Base-by-base conservation (phyloP, 2,888 invertebrate species). In the Ophion costatus region DNA sequence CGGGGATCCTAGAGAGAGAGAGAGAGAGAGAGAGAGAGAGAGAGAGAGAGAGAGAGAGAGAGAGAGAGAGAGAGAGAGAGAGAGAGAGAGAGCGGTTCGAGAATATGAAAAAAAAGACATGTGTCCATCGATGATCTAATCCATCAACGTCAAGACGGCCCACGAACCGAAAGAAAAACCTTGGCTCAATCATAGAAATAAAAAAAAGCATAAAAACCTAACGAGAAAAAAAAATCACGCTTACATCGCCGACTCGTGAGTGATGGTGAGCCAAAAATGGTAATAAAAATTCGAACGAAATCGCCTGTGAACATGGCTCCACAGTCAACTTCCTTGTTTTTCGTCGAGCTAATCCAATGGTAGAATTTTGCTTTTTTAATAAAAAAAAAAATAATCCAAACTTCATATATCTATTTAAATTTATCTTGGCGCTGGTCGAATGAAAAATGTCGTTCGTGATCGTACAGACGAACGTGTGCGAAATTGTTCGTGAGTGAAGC, bases 121-220 rank as follows among this genome's bases (percentile, higher is more conserved):
- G 67, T 77, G 42, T 67, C 66, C 67, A 77, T 77, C 67, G 67
- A 77, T 77, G 77, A 77, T 77, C 67, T 69, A 77, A 67, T 77
- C 77, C 67, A 59, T 77, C 77, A 77, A 77, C 24, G 67, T 77
- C 67, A 67, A 33, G 20, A 57, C 77, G 24, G 67, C 66, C 77
- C 67, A 77, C 77, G 59, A 66, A 66, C 22, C 29, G 11, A 38
- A 56, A 22, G n/a, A 56, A 77, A 67, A 57, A 76, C 33, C 76
- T 64, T 56, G 66, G 20, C 51, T 17, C 76, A 66, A 66, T 76
- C 64, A 64, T 33, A 29, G 7, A 11, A 45, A 59, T 17, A 29
- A 70, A 17, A 45, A 29, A 17, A 45, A 45, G 22, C 22, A 63
- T 1, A 51, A 51, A 51, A 51, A 17, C 5, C 4, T 14, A 51